Percentiles rank a stretch among this genome's conserved stretches.
These are phyloP conservation scores for Ceryle rudis DNA, from an alignment of 2,797 vertebrate species.

Conservation along the genomic window DNA sequence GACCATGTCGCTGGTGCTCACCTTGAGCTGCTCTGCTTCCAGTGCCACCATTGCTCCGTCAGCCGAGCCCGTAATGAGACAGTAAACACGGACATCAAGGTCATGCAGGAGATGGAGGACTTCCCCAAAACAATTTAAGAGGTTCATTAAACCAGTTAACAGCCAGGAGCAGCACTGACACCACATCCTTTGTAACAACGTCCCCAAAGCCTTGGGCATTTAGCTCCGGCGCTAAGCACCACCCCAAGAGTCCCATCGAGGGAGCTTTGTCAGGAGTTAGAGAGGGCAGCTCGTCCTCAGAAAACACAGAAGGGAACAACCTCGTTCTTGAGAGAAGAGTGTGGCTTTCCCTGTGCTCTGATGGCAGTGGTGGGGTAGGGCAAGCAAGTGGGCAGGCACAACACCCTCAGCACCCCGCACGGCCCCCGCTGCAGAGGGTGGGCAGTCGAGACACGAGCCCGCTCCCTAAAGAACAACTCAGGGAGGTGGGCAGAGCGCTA, in stretches of 20 bases:
- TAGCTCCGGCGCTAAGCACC: accelerated
- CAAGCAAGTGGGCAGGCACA: background rate
- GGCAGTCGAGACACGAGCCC: accelerated
- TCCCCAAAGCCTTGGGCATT: accelerated
- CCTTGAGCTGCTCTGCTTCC: accelerated
- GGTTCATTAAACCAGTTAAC: background rate
- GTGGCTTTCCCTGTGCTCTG: accelerated
- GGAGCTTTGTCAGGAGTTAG: background rate
- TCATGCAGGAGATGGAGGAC: accelerated
- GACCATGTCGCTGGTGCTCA: accelerated
- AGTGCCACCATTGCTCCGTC: accelerated
- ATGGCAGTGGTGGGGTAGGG: background rate
- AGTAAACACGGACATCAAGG: background rate
- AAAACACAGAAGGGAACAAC: background rate
- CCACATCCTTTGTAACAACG: accelerated
- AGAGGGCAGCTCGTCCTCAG: background rate
- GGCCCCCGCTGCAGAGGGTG: accelerated
- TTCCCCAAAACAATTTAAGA: background rate
- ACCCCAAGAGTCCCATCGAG: accelerated
- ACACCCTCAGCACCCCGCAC: accelerated
- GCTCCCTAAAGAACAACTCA: accelerated
- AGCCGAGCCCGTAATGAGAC: accelerated
- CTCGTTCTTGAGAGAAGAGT: accelerated
- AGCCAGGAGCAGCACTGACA: background rate
- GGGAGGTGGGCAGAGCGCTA: accelerated